Base-by-base conservation (phyloP, 2,888 invertebrate species). In the Ectemnius continuus region DNA sequence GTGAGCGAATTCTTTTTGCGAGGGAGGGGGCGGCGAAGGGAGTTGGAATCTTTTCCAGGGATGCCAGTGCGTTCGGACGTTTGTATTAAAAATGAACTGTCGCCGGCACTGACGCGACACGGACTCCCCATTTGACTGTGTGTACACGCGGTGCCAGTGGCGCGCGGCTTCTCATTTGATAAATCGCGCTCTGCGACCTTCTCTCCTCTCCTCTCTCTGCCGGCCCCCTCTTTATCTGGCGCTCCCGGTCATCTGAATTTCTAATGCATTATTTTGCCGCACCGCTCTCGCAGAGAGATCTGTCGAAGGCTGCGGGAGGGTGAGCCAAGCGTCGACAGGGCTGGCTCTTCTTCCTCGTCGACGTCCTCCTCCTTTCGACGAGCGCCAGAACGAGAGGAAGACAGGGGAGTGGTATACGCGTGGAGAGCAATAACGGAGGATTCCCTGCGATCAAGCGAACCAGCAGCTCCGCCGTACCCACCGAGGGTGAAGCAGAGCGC, bases 81-180 rank as follows among this genome's bases (percentile, higher is more conserved):
- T 89, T 89, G 89, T 91, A 91, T 91, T 91, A 91, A 91, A 91
- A 91, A 91, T 91, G 91, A 91, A 91, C 90, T 90, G 91, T 91
- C 91, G 89, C 87, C 86, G 85, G 87, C 90, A 91, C 88, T 86
- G 91, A 89, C 87, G 36, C 36, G 88, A 89, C 89, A 85, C 81
- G 82, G 86, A 88, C 88, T 88, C 88, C 88, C 88, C 86, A 90
- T 91, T 90, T 89, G 88, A 88, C 89, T 88, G 88, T 87, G 36
- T 36, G 36, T 36, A 36, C 36, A 36, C 5, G 36, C 36, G 36
- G 5, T 36, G 36, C 36, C 36, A 87, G 85, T 85, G 79, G 83
- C 85, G 79, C 85, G 79, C 83, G 85, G 87, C 87, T 87, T 36
- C 87, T 88, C 84, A 88, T 89, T 89, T 89, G 89, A 89, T 89